A percentile compares a stretch with the other conserved stretches of the same genome.
Conservation (phyloP, 2,888 invertebrate species). For the Perizoma flavofasciatum region DNA sequence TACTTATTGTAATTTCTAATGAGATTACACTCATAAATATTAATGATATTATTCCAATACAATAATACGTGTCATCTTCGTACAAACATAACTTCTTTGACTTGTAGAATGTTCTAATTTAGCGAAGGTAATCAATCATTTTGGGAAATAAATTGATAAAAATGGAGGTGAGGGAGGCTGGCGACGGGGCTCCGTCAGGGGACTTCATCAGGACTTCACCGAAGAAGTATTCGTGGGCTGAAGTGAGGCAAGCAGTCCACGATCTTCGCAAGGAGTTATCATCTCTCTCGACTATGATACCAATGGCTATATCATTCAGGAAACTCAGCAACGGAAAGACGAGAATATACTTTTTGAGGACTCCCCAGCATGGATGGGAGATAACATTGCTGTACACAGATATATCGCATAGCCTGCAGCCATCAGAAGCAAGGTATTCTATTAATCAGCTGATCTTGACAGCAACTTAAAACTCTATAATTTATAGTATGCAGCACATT, state of each 20-base stretch:
- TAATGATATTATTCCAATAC: constrained; percentile 31
- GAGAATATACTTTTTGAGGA: constrained; percentile 95
- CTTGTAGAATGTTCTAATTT: constrained; percentile 27
- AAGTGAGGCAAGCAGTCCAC: constrained; percentile 90
- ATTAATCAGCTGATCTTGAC: constrained; percentile 14
- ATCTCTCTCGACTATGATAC: constrained; percentile 91
- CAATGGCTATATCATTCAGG: constrained; percentile 92
- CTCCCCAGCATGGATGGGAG: constrained; percentile 94
- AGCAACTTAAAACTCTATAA: no score
- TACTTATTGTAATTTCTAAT: constrained; percentile 44
- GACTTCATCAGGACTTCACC: constrained; percentile 64
- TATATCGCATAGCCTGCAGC: constrained; percentile 86
- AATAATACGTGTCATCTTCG: constrained; percentile 35
- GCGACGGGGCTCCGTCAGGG: constrained; percentile 74
- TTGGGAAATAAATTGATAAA: constrained; percentile 28
- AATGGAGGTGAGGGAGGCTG: constrained; percentile 78
- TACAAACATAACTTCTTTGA: constrained; percentile 32
- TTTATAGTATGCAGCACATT: no score
- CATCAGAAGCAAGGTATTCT: constrained; percentile 74
- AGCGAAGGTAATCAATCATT: constrained; percentile 26
- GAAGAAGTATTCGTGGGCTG: constrained; percentile 88
- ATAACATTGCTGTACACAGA: constrained; percentile 94
- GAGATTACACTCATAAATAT: constrained; percentile 39
- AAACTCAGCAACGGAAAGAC: constrained; percentile 90
- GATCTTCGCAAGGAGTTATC: constrained; percentile 91